A percentile compares a stretch with the other conserved stretches of the same genome.
These are phyloP conservation scores for Eustalomyia histrio DNA, from an alignment of 2,888 invertebrate species.

Conservation along the genomic window DNA sequence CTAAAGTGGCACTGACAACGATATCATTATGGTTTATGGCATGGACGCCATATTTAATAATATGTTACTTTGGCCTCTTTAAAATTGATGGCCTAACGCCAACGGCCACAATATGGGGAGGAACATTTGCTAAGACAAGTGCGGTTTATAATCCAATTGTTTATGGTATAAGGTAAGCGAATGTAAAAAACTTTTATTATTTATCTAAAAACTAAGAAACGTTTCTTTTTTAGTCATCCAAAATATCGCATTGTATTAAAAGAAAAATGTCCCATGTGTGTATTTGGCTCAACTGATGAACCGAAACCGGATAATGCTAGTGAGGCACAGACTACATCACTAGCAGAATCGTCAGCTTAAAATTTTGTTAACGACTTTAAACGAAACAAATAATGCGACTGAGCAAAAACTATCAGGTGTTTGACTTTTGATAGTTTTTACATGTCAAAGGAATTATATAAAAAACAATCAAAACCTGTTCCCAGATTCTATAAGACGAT, in stretches of 20 bases:
- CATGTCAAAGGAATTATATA: no score
- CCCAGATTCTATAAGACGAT: no score
- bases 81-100: constrained; percentile 86
- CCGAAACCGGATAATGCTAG: constrained; percentile 63
- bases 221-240: constrained; percentile 79
- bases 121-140: constrained; percentile 82
- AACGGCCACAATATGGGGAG: constrained; percentile 87
- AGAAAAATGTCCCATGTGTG: constrained; percentile 81
- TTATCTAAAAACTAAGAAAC: background rate
- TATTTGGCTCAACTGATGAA: constrained; percentile 70
- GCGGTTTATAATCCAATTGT: constrained; percentile 82
- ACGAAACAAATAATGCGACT: no score
- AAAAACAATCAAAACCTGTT: no score
- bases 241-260: constrained; percentile 82
- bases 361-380: background rate
- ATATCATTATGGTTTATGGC: constrained; percentile 83
- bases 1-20: constrained; percentile 82
- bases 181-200: background rate
- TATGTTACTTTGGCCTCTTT: constrained; percentile 89
- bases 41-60: constrained; percentile 91
- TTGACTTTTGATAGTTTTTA: no score
- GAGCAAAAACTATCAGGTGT: no score
- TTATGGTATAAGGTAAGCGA: constrained; percentile 82
- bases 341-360: constrained; percentile 68
- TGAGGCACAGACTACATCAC: constrained; percentile 67